Base-by-base conservation (phyloP, 2,888 invertebrate species). In the Myathropa florea region DNA sequence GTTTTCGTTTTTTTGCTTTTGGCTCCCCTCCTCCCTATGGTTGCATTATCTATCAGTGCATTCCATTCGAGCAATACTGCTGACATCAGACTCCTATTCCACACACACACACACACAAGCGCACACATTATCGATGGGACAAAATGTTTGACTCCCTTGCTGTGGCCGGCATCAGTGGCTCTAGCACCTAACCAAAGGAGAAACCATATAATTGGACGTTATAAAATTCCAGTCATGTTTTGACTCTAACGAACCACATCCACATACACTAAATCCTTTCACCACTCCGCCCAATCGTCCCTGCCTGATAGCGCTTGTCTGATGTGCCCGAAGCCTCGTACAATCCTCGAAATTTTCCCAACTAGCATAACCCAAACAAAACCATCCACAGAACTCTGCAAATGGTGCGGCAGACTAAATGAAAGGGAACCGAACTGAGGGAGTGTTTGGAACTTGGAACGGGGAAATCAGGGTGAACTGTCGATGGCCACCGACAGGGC, bases 211-310 rank as follows among this genome's bases (percentile, higher is more conserved):
- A 85, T 82, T 85, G 85, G 71, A 72, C 36, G 77, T 82, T 85
- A 82, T 85, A 55, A 82, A 73, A 85, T 85, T 82, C 85, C 4
- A 39, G 82, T 85, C 85, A 85, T 85, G 85, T 73, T 85, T 82
- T 77, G 26, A 82, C 67, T 82, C 82, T 85, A 85, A 85, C 85
- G 85, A 85, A 82, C 82, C 72, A 82, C 73, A 82, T 53, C 70
- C 60, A 71, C 21, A 21, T 10, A 21, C 77, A 60, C 23, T 10
- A 7, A 24, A 14, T 18, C 18, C 4, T 46, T 12, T n/a, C n/a
- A n/a, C n/a, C n/a, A n/a, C 46, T 46, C 46, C n/a, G 3, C 18
- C 46, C 4, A 2, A 18, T 18, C 53, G 53, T n/a, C n/a, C n/a
- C n/a, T n/a, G n/a, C 53, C 53, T 46, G 14, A 18, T 46, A 18